A percentile compares a stretch with the other conserved stretches of the same genome.
phyloP scores from a whole-genome alignment of 2,113 vertebrate genomes.

The Neodontobutis hainanensis region DNA sequence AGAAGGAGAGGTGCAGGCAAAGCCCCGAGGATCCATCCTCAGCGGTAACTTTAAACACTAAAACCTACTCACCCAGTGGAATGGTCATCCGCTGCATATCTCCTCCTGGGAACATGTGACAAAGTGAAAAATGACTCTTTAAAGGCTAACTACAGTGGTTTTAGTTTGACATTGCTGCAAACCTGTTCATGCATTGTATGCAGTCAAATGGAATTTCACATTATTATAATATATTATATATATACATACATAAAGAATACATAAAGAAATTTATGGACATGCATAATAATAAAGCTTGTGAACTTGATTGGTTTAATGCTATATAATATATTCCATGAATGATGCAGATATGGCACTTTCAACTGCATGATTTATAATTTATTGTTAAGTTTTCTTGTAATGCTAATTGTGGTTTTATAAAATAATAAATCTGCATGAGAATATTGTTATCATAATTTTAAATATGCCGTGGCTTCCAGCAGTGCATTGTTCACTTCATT shows the following conservation, averaged over 20 bases:
- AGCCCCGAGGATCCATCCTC: slow-evolving; percentile 40
- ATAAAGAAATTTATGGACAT: neutral
- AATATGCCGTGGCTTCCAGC: slow-evolving; percentile 6
- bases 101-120: slow-evolving; percentile 38
- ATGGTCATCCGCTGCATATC: slow-evolving; percentile 41
- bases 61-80: slow-evolving; percentile 34
- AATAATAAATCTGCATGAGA: neutral
- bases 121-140: slow-evolving; percentile 30
- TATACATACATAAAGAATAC: no score
- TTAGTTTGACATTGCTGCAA: slow-evolving; percentile 20
- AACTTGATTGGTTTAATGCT: no score
- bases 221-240: neutral
- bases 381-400: slow-evolving; percentile 1
- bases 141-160: slow-evolving; percentile 19
- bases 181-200: neutral
- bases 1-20: slow-evolving; percentile 27
- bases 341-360: neutral
- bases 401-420: neutral
- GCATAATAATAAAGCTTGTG: neutral
- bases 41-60: slow-evolving; percentile 22
- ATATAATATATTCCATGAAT: neutral
- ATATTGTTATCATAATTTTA: slow-evolving; percentile 5
- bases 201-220: slow-evolving; percentile 1
- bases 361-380: slow-evolving; percentile 6
- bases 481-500: slow-evolving; percentile 30